A percentile compares a stretch with the other conserved stretches of the same genome.
Conservation (phyloP, 2,888 invertebrate species). For the Odontomyia ornata region DNA sequence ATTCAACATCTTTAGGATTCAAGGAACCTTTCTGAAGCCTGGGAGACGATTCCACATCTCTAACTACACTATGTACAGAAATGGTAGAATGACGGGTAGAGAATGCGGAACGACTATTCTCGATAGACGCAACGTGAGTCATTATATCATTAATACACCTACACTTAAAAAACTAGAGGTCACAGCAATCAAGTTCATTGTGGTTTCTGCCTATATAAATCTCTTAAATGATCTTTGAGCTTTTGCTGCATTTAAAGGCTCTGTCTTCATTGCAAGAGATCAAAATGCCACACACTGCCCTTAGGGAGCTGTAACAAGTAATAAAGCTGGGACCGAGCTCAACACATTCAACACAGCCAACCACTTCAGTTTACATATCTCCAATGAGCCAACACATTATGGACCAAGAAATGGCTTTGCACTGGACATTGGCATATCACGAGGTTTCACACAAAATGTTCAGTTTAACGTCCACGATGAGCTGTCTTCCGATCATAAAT, state of each 20-base stretch:
- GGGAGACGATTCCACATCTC: too few species aligned
- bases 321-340: background rate
- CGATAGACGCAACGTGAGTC: background rate
- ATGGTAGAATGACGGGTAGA: too few species aligned
- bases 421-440: background rate
- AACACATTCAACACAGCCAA: background rate
- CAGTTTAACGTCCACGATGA: background rate
- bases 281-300: background rate
- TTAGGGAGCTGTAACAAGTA: too few species aligned
- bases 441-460: background rate
- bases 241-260: background rate
- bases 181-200: background rate
- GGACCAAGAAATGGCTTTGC: background rate
- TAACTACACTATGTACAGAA: too few species aligned
- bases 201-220: background rate
- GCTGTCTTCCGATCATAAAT: background rate
- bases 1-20: too few species aligned
- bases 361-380: background rate
- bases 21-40: too few species aligned
- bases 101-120: background rate
- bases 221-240: background rate
- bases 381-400: background rate
- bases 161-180: background rate
- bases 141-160: background rate
- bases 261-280: background rate